Evolutionary conservation across 1,140 invertebrate species (phyloP).

Genomic region (Halesus radiatus): DNA sequence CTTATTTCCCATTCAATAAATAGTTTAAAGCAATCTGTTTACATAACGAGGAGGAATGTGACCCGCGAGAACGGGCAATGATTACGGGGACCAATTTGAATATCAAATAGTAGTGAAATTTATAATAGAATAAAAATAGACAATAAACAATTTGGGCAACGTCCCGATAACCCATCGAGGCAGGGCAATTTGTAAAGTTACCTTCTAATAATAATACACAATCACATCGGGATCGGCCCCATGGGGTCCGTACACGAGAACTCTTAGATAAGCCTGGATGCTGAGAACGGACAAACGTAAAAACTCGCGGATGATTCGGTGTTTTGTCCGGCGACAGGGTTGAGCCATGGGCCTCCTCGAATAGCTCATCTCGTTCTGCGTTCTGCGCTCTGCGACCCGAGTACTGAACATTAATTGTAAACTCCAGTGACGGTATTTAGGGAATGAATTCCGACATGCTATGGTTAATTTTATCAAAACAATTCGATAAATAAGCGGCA

Average conservation of each 20-base stretch:
- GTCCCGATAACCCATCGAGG: constrained; percentile 36
- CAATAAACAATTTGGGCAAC: constrained; percentile 28
- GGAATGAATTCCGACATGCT: no score
- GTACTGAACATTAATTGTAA: no score
- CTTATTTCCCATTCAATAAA: neutral
- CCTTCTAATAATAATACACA: constrained; percentile 51
- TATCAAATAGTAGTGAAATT: constrained; percentile 26
- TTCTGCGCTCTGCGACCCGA: no score
- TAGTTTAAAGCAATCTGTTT: constrained; percentile 1
- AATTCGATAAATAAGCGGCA: no score
- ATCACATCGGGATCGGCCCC: constrained; percentile 36
- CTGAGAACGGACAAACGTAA: constrained; percentile 56
- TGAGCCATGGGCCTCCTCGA: neutral
- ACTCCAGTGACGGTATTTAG: no score
- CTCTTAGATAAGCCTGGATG: constrained; percentile 34
- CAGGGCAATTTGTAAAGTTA: constrained; percentile 56
- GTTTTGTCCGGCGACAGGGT: constrained; percentile 26
- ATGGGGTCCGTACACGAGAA: constrained; percentile 45
- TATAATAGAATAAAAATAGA: constrained; percentile 43
- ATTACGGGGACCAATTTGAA: constrained; percentile 26
- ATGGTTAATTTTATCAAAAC: no score
- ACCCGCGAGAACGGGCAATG: constrained; percentile 7
- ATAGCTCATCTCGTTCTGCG: no score
- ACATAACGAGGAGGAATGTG: constrained; percentile 6
- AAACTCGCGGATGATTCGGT: constrained; percentile 54